A percentile compares a stretch with the other conserved stretches of the same genome.
Conservation (phyloP, 2,113 vertebrate genomes). For the Callorhinus ursinus region DNA sequence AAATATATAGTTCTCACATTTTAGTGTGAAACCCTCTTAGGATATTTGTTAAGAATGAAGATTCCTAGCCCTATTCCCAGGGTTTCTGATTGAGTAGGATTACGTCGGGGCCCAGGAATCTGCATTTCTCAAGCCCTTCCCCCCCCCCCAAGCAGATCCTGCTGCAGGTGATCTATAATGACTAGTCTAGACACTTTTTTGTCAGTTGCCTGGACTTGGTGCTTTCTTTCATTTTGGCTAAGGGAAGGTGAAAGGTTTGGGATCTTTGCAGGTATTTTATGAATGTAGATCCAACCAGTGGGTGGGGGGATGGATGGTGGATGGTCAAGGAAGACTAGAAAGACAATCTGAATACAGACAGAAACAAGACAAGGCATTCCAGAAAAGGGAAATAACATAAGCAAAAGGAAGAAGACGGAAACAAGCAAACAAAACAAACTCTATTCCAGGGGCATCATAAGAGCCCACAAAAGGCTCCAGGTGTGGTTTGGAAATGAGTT, state of each 20-base stretch:
- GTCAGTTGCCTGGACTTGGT: not conserved
- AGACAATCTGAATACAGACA: not conserved
- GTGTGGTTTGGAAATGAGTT: not conserved
- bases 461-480: not conserved
- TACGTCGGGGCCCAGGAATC: not conserved
- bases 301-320: not conserved
- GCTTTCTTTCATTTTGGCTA: not conserved
- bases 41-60: slow-evolving; percentile 20
- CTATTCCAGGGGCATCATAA: not conserved
- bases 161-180: not conserved
- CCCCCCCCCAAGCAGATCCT: not conserved
- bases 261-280: not conserved
- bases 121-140: not conserved
- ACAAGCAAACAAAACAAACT: not conserved
- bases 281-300: not conserved
- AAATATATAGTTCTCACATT: not conserved
- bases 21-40: not conserved
- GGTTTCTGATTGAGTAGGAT: not conserved
- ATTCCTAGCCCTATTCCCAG: not conserved
- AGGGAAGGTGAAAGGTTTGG: not conserved
- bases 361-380: not conserved
- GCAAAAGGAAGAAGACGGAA: not conserved
- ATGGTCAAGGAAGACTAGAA: not conserved
- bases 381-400: not conserved
- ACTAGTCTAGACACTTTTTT: not conserved